These are phyloP conservation scores for Cryptocephalus primarius DNA, from an alignment of 2,888 invertebrate genomes.

Conservation along the genomic window DNA sequence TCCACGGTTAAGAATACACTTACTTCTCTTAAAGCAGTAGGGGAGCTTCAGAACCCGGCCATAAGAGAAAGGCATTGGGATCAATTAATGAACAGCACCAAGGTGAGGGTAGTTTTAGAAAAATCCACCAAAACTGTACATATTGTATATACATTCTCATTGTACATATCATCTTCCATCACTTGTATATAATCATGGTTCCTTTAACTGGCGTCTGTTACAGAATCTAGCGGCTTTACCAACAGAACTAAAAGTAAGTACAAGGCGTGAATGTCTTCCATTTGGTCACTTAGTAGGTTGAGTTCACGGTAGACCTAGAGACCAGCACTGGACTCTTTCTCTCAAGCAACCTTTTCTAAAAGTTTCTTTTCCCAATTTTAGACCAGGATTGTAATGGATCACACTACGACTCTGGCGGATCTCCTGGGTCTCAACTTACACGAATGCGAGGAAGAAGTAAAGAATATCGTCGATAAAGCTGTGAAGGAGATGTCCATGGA, in stretches of 20 bases:
- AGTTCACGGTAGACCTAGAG: too few species aligned
- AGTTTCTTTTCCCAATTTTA: slow-evolving; percentile 31
- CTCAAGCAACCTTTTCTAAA: too few species aligned
- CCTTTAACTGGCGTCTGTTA: slow-evolving; percentile 35
- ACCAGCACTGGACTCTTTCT: too few species aligned
- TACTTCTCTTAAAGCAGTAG: slow-evolving; percentile 88
- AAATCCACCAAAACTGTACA: slow-evolving; percentile 6
- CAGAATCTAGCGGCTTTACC: slow-evolving; percentile 75
- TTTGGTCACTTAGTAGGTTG: too few species aligned
- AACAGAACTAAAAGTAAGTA: slow-evolving; percentile 72
- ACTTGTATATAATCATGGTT: slow-evolving; percentile 13
- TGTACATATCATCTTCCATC: slow-evolving; percentile 23
- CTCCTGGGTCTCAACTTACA: slow-evolving; percentile 84
- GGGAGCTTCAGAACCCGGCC: slow-evolving; percentile 91
- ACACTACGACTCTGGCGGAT: slow-evolving; percentile 84
- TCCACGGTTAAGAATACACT: slow-evolving; percentile 92
- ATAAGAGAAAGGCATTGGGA: slow-evolving; percentile 95
- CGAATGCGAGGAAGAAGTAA: slow-evolving; percentile 95
- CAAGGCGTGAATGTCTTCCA: not conserved
- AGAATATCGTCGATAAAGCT: slow-evolving; percentile 95
- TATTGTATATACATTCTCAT: slow-evolving; percentile 11
- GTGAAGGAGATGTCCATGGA: slow-evolving; percentile 99
- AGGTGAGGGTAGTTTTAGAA: slow-evolving; percentile 45
- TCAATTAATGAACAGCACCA: slow-evolving; percentile 91
- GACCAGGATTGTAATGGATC: slow-evolving; percentile 91